Conservation (phyloP, 2,888 invertebrate species). For the Drosophila lacicola region DNA sequence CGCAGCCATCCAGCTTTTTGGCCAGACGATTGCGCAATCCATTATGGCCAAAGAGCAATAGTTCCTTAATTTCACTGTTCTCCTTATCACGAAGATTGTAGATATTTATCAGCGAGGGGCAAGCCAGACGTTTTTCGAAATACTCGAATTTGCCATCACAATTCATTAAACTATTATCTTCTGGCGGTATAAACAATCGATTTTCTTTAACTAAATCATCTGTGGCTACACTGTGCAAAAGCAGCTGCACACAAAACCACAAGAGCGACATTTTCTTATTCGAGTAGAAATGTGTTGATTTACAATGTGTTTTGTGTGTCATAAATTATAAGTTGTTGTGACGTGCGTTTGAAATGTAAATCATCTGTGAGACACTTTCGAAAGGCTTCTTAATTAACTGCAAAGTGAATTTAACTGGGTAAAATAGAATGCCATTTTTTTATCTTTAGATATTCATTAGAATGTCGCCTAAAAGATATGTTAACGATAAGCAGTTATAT, state of each 20-base stretch:
- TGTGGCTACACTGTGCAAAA: background rate
- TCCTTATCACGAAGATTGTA: slow-evolving; percentile 1
- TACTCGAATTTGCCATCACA: background rate
- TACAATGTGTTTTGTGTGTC: background rate
- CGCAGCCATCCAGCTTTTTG: slow-evolving; percentile 7
- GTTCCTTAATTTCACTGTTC: rapidly evolving
- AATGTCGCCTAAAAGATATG: too few relatives aligned
- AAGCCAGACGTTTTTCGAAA: rapidly evolving
- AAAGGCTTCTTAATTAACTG: background rate
- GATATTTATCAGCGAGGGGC: background rate
- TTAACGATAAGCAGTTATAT: too few relatives aligned
- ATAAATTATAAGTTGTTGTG: too few relatives aligned
- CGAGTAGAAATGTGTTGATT: background rate
- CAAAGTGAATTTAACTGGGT: too few relatives aligned
- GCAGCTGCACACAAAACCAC: background rate
- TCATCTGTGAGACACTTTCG: background rate
- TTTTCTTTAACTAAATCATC: too few relatives aligned
- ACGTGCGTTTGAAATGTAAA: background rate
- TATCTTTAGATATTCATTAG: too few relatives aligned
- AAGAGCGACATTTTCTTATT: background rate
- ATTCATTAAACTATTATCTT: background rate
- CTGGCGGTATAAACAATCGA: too few relatives aligned
- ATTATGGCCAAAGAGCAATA: slow-evolving; percentile 38
- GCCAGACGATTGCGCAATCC: slow-evolving; percentile 54
- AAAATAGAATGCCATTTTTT: too few relatives aligned